Evolutionary conservation across 2,888 invertebrate genomes (phyloP).

Genomic region (Diogma glabrata): DNA sequence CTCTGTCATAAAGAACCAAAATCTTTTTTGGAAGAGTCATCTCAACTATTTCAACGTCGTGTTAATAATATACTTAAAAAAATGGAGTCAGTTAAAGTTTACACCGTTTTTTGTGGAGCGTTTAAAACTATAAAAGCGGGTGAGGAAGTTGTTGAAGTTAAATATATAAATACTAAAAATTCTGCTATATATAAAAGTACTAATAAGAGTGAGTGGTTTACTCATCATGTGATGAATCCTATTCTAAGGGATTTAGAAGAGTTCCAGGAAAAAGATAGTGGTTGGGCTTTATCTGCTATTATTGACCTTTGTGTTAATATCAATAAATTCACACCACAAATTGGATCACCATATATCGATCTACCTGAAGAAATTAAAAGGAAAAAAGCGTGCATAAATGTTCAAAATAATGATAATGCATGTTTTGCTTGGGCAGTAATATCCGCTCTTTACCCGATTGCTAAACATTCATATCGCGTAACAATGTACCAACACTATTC

Average conservation of each 20-base stretch:
- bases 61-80: no score
- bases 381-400: conserved; percentile 21
- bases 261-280: conserved; percentile 21
- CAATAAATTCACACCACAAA: conserved; percentile 18
- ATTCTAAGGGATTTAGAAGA: conserved; percentile 17
- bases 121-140: not conserved
- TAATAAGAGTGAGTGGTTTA: not conserved
- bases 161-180: conserved; percentile 3
- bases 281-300: conserved; percentile 19
- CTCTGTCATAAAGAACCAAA: not conserved
- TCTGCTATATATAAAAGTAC: not conserved
- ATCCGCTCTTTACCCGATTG: conserved; percentile 18
- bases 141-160: not conserved
- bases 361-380: conserved; percentile 16
- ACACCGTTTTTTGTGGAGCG: not conserved
- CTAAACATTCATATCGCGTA: conserved; percentile 14
- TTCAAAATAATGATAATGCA: conserved; percentile 19
- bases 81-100: no score
- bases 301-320: conserved; percentile 17
- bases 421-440: conserved; percentile 22
- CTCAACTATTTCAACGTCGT: no score
- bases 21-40: not conserved
- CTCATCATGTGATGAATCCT: not conserved
- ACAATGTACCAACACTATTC: conserved; percentile 16
- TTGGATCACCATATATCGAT: conserved; percentile 17